Percentiles rank a stretch among this genome's conserved stretches.
These are phyloP conservation scores for Enteromius trimaculatus DNA, from an alignment of 2,797 vertebrate species.

Conservation along the genomic window DNA sequence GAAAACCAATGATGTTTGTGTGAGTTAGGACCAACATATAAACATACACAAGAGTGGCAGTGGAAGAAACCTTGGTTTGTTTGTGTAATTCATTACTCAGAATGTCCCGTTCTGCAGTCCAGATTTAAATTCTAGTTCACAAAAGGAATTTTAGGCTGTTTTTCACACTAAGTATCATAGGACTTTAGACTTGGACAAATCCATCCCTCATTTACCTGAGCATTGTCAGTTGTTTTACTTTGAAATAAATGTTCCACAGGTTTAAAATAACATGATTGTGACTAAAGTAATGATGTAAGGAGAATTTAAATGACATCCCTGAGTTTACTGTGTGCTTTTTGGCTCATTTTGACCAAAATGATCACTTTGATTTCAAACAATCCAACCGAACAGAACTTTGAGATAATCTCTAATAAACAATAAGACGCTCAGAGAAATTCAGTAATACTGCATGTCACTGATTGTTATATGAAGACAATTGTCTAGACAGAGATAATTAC, in stretches of 20 bases:
- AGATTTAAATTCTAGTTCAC: neutral
- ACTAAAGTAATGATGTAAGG: neutral
- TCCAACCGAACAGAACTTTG: neutral
- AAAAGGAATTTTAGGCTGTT: neutral
- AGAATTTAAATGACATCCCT: neutral
- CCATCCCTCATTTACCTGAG: neutral
- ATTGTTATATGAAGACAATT: neutral
- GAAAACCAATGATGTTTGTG: too few species aligned
- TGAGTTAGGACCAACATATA: too few species aligned
- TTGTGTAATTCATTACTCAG: neutral
- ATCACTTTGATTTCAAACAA: neutral
- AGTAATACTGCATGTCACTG: neutral
- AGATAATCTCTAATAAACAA: neutral
- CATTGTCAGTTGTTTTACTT: neutral
- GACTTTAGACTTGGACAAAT: neutral
- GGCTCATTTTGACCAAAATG: neutral
- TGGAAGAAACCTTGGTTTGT: too few species aligned
- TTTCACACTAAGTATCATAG: neutral
- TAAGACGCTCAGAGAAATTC: neutral
- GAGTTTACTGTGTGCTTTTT: neutral
- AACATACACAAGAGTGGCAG: too few species aligned
- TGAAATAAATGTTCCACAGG: neutral
- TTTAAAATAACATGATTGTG: neutral
- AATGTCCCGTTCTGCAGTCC: neutral
- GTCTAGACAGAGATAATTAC: slow-evolving; percentile 13